A percentile compares a stretch with the other conserved stretches of the same genome.
phyloP scores from a whole-genome alignment of 2,888 invertebrate species.

The Melanargia galathea region DNA sequence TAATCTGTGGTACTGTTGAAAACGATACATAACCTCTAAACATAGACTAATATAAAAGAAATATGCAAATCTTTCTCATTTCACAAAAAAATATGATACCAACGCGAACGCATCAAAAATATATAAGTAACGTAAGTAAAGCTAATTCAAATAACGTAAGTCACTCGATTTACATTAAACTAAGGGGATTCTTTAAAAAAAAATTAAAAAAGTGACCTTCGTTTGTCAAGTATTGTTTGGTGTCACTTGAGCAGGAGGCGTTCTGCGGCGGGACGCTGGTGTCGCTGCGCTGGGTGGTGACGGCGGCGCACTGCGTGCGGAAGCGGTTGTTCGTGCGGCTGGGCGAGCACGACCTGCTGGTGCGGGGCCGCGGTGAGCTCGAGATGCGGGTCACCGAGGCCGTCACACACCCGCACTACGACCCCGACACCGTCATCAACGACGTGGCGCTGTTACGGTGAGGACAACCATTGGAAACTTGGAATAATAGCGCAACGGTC shows the following conservation, averaged over 20 bases:
- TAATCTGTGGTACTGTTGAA: no score
- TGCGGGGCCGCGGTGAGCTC: slow-evolving; percentile 88
- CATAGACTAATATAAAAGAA: no score
- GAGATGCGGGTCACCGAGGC: slow-evolving; percentile 88
- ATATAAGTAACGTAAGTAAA: no score
- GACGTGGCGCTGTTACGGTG: slow-evolving; percentile 93
- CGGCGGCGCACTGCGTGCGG: slow-evolving; percentile 93
- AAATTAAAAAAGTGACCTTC: not conserved
- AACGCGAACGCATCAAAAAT: no score
- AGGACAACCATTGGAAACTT: slow-evolving; percentile 62
- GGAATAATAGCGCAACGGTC: no score
- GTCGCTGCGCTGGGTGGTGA: slow-evolving; percentile 91
- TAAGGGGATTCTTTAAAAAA: no score
- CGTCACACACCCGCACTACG: slow-evolving; percentile 92
- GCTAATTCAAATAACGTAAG: no score
- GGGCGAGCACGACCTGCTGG: slow-evolving; percentile 92
- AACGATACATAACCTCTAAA: no score
- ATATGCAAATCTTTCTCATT: no score
- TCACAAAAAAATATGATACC: no score
- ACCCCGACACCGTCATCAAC: slow-evolving; percentile 94
- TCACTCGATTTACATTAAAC: no score
- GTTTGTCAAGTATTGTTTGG: not conserved
- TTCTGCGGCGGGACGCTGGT: slow-evolving; percentile 95
- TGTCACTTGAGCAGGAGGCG: slow-evolving; percentile 87
- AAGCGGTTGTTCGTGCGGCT: slow-evolving; percentile 89